Evolutionary conservation across 2,888 invertebrate species (phyloP).

Genomic region (Oxytorus armatus): DNA sequence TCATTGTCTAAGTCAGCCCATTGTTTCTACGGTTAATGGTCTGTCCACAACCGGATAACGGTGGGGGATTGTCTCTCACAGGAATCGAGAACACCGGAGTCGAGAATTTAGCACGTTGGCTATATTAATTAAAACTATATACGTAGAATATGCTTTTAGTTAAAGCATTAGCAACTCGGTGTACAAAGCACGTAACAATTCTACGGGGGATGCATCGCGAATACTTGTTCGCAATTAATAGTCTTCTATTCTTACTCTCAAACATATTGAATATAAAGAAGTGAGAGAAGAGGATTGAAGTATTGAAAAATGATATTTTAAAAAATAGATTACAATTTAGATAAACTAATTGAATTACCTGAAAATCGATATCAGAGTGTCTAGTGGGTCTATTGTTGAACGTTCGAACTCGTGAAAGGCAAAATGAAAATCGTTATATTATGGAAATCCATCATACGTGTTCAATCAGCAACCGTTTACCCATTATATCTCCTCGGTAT

Average conservation of each 20-base stretch:
- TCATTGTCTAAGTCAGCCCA: constrained; percentile 17
- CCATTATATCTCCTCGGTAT: constrained; percentile 26
- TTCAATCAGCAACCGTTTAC: constrained; percentile 19
- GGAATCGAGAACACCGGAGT: constrained; percentile 7
- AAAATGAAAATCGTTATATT: constrained; percentile 43
- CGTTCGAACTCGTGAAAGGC: constrained; percentile 7
- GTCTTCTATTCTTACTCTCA: neutral
- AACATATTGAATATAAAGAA: neutral
- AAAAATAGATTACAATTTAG: neutral
- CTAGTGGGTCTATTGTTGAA: constrained; percentile 7
- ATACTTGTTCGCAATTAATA: no score
- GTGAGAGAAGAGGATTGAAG: neutral
- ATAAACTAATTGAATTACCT: neutral
- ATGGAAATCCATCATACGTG: constrained; percentile 46
- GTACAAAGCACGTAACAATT: neutral
- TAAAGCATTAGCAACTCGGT: neutral
- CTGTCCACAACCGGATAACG: constrained; percentile 25
- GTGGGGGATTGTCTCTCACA: constrained; percentile 2
- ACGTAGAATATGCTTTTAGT: constrained; percentile 8
- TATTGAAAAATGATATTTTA: neutral
- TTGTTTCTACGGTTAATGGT: constrained; percentile 25
- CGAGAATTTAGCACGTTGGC: constrained; percentile 9
- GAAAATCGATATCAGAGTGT: neutral
- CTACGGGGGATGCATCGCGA: neutral
- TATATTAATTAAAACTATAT: constrained; percentile 9